These are phyloP conservation scores for Drosophila parthenogenetica DNA, from an alignment of 2,888 invertebrate species.

Conservation along the genomic window DNA sequence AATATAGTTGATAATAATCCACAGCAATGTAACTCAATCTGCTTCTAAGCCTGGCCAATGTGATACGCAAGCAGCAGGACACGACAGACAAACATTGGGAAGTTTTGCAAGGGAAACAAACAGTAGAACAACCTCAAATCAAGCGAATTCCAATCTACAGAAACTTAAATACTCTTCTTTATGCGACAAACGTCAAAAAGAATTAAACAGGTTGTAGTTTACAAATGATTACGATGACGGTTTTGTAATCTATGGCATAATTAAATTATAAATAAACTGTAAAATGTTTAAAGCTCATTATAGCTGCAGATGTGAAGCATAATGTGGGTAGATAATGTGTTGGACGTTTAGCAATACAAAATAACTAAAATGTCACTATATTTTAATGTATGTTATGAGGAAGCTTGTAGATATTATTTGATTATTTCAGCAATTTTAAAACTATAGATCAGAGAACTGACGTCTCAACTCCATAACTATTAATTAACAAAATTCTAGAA, in stretches of 20 bases:
- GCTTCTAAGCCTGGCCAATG: slow-evolving; percentile 69
- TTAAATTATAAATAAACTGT: slow-evolving; percentile 10
- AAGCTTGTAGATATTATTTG: too few relatives aligned
- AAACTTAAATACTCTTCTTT: slow-evolving; percentile 32
- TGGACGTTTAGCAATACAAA: background rate
- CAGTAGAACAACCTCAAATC: slow-evolving; percentile 5
- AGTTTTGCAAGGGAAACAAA: slow-evolving; percentile 25
- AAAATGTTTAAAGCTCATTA: slow-evolving; percentile 14
- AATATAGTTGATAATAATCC: slow-evolving; percentile 82
- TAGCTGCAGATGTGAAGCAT: background rate
- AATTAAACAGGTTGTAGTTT: slow-evolving; percentile 14
- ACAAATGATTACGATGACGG: background rate
- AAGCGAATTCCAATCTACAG: background rate
- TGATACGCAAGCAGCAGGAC: slow-evolving; percentile 67
- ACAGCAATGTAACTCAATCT: slow-evolving; percentile 81
- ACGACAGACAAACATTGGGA: slow-evolving; percentile 33
- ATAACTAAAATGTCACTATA: too few relatives aligned
- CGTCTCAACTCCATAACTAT: too few relatives aligned
- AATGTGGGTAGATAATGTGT: background rate
- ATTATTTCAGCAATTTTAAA: too few relatives aligned
- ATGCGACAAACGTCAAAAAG: slow-evolving; percentile 7
- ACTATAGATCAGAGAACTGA: too few relatives aligned
- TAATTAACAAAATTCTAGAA: background rate
- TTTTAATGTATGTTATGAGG: too few relatives aligned
- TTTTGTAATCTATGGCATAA: slow-evolving; percentile 3